Percentiles rank a stretch among this genome's conserved stretches.
Conservation (phyloP, 1,140 invertebrate species). For the Chrysomallon squamiferum region DNA sequence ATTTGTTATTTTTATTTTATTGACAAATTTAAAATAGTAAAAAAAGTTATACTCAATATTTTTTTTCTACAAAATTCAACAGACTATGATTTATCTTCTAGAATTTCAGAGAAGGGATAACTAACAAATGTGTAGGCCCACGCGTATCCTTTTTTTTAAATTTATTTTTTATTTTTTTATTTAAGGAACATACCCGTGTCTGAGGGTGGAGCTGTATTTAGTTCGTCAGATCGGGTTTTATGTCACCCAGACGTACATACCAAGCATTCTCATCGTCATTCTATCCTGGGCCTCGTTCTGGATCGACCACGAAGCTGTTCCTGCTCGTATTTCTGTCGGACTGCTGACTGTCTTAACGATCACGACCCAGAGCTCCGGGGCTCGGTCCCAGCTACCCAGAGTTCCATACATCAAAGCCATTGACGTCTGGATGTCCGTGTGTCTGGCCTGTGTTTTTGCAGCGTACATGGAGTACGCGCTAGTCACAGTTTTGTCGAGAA, state of each 20-base stretch:
- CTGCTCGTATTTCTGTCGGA: constrained; percentile 43
- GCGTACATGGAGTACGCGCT: constrained; percentile 84
- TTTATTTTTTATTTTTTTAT: neutral
- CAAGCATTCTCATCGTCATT: constrained; percentile 16
- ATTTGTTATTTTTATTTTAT: no score
- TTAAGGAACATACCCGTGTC: constrained; percentile 20
- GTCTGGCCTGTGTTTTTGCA: constrained; percentile 85
- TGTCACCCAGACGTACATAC: constrained; percentile 14
- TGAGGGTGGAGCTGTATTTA: neutral
- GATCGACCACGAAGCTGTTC: constrained; percentile 42
- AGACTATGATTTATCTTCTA: no score
- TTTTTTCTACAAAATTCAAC: no score
- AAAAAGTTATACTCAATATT: no score
- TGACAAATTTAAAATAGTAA: no score
- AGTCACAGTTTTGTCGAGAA: constrained; percentile 63
- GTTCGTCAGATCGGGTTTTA: constrained; percentile 7
- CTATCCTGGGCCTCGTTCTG: constrained; percentile 34
- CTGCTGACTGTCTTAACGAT: constrained; percentile 58
- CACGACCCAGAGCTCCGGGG: constrained; percentile 52
- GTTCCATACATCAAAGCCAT: constrained; percentile 75
- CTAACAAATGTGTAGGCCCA: no score
- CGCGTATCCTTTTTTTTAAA: no score
- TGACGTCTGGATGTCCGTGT: constrained; percentile 87
- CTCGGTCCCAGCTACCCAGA: constrained; percentile 38
- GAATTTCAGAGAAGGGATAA: no score